phyloP scores from a whole-genome alignment of 2,888 invertebrate genomes.

The Coelogynopora nodosa region DNA sequence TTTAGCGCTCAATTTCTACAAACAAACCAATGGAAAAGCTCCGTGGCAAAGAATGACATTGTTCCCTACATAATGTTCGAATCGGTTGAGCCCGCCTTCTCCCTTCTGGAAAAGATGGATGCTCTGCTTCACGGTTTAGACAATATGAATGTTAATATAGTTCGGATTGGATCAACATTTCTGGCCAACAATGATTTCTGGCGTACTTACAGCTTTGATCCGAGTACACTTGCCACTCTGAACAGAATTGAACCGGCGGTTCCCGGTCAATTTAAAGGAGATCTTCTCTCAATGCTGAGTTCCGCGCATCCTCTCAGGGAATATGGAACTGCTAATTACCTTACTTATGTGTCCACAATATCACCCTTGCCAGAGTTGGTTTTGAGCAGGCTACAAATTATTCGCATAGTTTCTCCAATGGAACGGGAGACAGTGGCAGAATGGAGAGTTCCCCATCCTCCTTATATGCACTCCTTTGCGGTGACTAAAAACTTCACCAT shows the following conservation, averaged over 20 bases:
- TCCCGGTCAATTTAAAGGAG: not conserved
- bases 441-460: slow-evolving; percentile 52
- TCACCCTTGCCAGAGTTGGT: slow-evolving; percentile 51
- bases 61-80: slow-evolving; percentile 55
- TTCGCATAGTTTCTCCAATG: slow-evolving; percentile 51
- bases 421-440: slow-evolving; percentile 52
- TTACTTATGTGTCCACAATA: slow-evolving; percentile 54
- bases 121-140: slow-evolving; percentile 54
- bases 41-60: slow-evolving; percentile 50
- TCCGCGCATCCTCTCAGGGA: slow-evolving; percentile 57
- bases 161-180: slow-evolving; percentile 45
- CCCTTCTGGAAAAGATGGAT: slow-evolving; percentile 50
- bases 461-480: slow-evolving; percentile 58
- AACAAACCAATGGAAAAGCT: slow-evolving; percentile 52
- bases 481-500: slow-evolving; percentile 53
- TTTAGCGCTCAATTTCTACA: slow-evolving; percentile 53
- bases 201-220: slow-evolving; percentile 53
- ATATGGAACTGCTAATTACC: slow-evolving; percentile 50
- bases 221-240: slow-evolving; percentile 49
- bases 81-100: slow-evolving; percentile 52
- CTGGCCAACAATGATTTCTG: slow-evolving; percentile 56
- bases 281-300: slow-evolving; percentile 50
- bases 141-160: slow-evolving; percentile 57
- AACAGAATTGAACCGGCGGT: not conserved
- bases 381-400: slow-evolving; percentile 51